phyloP scores from a whole-genome alignment of 2,888 invertebrate genomes.

The Chironomus tentans region DNA sequence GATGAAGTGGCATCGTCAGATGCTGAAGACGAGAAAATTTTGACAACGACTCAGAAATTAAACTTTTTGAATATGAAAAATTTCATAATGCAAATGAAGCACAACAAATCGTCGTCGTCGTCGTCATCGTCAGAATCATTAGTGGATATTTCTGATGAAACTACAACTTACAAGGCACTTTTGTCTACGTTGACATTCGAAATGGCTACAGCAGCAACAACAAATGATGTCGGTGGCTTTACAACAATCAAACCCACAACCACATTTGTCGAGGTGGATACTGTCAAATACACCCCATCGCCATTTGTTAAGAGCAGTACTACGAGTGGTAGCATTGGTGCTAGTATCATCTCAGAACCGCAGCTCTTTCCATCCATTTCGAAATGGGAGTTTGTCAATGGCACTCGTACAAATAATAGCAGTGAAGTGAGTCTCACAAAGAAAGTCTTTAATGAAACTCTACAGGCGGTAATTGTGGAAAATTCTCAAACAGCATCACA shows the following conservation, averaged over 20 bases:
- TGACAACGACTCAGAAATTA: slow-evolving; percentile 32
- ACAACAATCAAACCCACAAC: slow-evolving; percentile 20
- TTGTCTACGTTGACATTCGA: not conserved
- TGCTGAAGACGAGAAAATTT: not conserved
- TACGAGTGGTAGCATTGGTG: not conserved
- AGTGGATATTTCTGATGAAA: slow-evolving; percentile 24
- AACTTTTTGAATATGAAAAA: slow-evolving; percentile 42
- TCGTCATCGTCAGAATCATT: too few relatives aligned
- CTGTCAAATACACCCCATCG: slow-evolving; percentile 33
- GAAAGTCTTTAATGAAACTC: slow-evolving; percentile 52
- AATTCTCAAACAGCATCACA: slow-evolving; percentile 41
- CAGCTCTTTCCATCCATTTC: slow-evolving; percentile 40
- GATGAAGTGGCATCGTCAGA: too few relatives aligned
- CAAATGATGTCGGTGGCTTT: not conserved
- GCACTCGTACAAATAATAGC: slow-evolving; percentile 33
- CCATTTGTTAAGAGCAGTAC: slow-evolving; percentile 25
- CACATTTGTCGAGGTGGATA: slow-evolving; percentile 34
- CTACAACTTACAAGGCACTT: not conserved
- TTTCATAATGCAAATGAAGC: slow-evolving; percentile 31
- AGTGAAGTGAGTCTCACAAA: slow-evolving; percentile 41
- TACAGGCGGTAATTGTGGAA: slow-evolving; percentile 54
- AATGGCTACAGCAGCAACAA: not conserved
- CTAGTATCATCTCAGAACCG: not conserved
- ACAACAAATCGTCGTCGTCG: slow-evolving; percentile 4
- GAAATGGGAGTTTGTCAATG: slow-evolving; percentile 53